Evolutionary conservation across 1,140 invertebrate species (phyloP).

Genomic region (Diprion similis): DNA sequence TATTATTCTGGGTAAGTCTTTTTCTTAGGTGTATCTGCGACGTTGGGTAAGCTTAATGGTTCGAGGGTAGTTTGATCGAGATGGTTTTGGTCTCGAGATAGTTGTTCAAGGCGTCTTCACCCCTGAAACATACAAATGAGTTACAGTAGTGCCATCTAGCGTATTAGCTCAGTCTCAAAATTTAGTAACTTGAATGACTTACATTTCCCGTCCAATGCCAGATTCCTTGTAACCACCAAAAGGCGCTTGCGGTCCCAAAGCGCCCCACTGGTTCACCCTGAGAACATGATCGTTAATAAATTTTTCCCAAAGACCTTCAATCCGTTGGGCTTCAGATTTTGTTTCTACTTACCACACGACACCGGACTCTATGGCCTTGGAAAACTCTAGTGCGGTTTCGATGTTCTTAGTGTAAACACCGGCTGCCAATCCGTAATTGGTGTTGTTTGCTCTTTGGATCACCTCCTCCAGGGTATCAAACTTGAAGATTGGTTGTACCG

Average conservation of each 20-base stretch:
- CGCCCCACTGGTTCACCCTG: slow-evolving; percentile 80
- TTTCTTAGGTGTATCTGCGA: no score
- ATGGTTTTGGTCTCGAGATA: slow-evolving; percentile 80
- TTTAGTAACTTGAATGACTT: slow-evolving; percentile 46
- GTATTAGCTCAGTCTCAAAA: no score
- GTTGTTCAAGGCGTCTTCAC: slow-evolving; percentile 74
- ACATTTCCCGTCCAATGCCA: slow-evolving; percentile 79
- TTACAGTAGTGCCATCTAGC: neutral
- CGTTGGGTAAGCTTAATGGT: slow-evolving; percentile 14
- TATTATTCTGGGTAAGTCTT: no score
- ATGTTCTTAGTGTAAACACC: slow-evolving; percentile 87
- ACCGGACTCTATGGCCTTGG: slow-evolving; percentile 75
- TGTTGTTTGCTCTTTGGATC: slow-evolving; percentile 84
- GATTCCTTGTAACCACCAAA: slow-evolving; percentile 86
- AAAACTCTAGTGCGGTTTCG: slow-evolving; percentile 77
- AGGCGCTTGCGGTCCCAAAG: slow-evolving; percentile 71
- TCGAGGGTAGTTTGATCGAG: slow-evolving; percentile 60
- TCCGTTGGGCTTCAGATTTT: slow-evolving; percentile 5
- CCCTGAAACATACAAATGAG: slow-evolving; percentile 60
- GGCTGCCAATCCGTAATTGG: slow-evolving; percentile 86
- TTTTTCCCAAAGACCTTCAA: slow-evolving; percentile 15
- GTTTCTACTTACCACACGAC: slow-evolving; percentile 67
- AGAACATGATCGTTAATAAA: slow-evolving; percentile 33
- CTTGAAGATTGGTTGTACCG: slow-evolving; percentile 72
- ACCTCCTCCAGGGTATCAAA: slow-evolving; percentile 89